Evolutionary conservation across 2,888 invertebrate genomes (phyloP), one percentile per base, ranked within the genome.

Genomic region (Elysia crispata): DNA sequence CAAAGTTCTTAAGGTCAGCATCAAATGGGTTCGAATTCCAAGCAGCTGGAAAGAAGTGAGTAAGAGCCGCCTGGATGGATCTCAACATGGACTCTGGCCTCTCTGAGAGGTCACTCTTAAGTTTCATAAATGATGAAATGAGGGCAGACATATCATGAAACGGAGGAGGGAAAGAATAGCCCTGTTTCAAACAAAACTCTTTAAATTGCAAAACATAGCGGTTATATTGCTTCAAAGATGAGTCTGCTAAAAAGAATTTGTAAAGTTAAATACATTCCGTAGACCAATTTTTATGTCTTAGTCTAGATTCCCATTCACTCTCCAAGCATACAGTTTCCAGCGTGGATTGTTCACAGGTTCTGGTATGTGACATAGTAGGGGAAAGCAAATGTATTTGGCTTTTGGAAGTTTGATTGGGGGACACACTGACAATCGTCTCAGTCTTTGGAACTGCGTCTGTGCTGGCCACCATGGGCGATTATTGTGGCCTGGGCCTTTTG

Each of bases 401-500:
- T 74, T 23, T 25, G 76, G 76, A 33, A 76, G 49, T 62, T 30
- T 76, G 30, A 76, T 33, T 49, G 76, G 64, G 15, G 31, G 62
- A 62, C 33, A 3, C 13, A 64, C n/a, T 5, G 64, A 41, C 64
- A 62, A n/a, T 13, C 41, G 25, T 60, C 41, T 41, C 13, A 76
- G 49, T 41, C 15, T 60, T 20, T 76, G 30, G 64, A 33, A 76
- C 76, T 64, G 64, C 15, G 20, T 30, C 23, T 23, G 28, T 20
- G 64, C 76, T 25, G 13, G 30, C 76, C 76, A 76, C 31, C 15
- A 41, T 41, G 76, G 64, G 76, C 64, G 31, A 76, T 76, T 6
- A 76, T 41, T 13, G 76, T 76, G 13, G 41, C 76, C n/a, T 31
- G 20, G 23, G 76, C 64, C 64, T 76, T 33, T 49, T 76, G 76